Evolutionary conservation across 2,113 vertebrate genomes (phyloP).

Genomic region (Castor canadensis): DNA sequence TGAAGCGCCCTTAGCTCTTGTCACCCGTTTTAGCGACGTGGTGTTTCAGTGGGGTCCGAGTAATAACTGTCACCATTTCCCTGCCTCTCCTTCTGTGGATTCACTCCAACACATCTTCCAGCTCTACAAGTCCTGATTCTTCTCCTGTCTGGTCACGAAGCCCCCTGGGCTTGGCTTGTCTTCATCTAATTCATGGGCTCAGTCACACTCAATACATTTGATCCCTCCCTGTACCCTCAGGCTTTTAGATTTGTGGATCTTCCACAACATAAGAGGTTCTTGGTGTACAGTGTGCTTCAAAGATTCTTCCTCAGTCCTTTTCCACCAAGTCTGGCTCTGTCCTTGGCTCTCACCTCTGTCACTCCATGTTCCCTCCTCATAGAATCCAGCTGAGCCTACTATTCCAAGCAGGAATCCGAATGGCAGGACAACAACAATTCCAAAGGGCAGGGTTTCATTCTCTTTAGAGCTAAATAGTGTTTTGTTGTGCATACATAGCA

Average conservation of each 20-base stretch:
- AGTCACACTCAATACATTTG: accelerated
- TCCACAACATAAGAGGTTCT: not conserved
- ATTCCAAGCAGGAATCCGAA: too few relatives aligned
- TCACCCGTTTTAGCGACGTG: too few relatives aligned
- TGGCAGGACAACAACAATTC: too few relatives aligned
- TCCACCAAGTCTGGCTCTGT: too few relatives aligned
- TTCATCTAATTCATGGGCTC: not conserved
- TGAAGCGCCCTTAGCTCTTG: too few relatives aligned
- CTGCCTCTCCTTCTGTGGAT: not conserved
- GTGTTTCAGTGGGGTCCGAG: too few relatives aligned
- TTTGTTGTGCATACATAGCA: too few relatives aligned
- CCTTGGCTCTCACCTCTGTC: not conserved
- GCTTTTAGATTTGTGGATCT: too few relatives aligned
- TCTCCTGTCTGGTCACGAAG: not conserved
- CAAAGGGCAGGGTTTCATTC: too few relatives aligned
- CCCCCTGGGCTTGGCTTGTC: not conserved
- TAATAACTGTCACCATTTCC: not conserved
- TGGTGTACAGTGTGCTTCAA: too few relatives aligned
- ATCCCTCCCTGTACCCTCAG: not conserved
- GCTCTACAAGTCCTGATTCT: not conserved
- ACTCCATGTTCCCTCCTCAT: not conserved
- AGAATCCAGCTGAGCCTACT: not conserved
- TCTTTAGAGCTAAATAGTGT: too few relatives aligned
- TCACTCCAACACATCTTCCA: not conserved
- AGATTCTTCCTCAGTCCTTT: too few relatives aligned